phyloP scores from a whole-genome alignment of 2,113 vertebrate genomes.

The Lipotes vexillifer region DNA sequence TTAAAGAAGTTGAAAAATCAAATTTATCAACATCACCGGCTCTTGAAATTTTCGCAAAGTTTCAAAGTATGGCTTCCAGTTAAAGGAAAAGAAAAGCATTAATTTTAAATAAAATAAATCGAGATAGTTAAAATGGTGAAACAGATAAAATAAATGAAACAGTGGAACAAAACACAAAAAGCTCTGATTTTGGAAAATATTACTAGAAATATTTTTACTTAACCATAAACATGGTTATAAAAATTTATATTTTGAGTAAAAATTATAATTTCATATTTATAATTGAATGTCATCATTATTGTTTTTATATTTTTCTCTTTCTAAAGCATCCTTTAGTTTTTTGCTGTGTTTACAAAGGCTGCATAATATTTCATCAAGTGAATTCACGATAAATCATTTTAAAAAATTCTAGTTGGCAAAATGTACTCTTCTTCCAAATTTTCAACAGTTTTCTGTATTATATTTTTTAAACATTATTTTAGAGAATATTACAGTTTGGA shows the following conservation, averaged over 20 bases:
- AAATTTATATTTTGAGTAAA: background rate
- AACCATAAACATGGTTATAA: background rate
- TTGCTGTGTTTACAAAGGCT: background rate
- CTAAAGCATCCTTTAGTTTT: background rate
- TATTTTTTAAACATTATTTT: background rate
- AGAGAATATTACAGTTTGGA: background rate
- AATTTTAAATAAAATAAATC: background rate
- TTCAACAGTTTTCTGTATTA: background rate
- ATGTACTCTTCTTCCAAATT: background rate
- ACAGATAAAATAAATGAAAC: background rate
- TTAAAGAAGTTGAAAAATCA: background rate
- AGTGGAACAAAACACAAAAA: background rate
- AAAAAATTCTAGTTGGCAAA: background rate
- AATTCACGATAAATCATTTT: background rate
- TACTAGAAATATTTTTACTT: background rate
- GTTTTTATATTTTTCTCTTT: background rate
- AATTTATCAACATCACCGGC: background rate
- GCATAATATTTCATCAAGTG: background rate
- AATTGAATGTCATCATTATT: background rate
- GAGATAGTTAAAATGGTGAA: background rate
- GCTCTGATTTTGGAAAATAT: background rate
- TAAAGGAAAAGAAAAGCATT: background rate
- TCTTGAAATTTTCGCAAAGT: background rate
- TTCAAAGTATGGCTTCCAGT: background rate
- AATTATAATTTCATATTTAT: background rate